phyloP scores from a whole-genome alignment of 2,113 vertebrate species.

The Coturnix japonica region DNA sequence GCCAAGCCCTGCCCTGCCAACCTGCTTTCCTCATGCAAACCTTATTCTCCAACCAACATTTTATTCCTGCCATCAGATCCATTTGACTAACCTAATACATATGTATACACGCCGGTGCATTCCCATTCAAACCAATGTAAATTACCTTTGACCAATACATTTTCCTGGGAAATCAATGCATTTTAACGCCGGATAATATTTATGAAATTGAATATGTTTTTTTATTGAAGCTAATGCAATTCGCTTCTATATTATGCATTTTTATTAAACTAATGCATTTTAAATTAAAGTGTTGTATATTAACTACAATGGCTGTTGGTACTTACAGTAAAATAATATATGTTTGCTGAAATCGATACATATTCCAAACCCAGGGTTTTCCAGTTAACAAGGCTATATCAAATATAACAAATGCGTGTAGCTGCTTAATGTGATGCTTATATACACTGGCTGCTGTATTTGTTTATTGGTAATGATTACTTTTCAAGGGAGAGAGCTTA shows the following conservation, averaged over 20 bases:
- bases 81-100: conserved; percentile 76
- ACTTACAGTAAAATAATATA: conserved; percentile 83
- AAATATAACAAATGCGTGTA: conserved; percentile 56
- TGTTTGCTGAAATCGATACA: conserved; percentile 77
- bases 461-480: conserved; percentile 59
- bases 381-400: conserved; percentile 70
- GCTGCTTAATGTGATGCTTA: conserved; percentile 65
- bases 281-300: conserved; percentile 84
- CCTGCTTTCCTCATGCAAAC: neutral
- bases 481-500: conserved; percentile 38
- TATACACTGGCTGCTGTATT: conserved; percentile 52
- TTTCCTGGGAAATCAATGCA: conserved; percentile 82
- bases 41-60: neutral
- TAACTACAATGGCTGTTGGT: conserved; percentile 79
- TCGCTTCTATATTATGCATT: conserved; percentile 82
- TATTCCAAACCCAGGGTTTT: conserved; percentile 72
- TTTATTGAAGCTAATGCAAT: conserved; percentile 81
- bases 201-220: conserved; percentile 81
- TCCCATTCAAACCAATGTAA: conserved; percentile 77
- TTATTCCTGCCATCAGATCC: conserved; percentile 28
- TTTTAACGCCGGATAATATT: conserved; percentile 84
- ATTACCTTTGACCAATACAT: conserved; percentile 80
- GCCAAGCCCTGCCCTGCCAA: neutral
- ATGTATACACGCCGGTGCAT: conserved; percentile 60
- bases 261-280: conserved; percentile 87